Evolutionary conservation across 2,888 invertebrate species (phyloP), one percentile per base, ranked within the genome.

Genomic region (Brenthis ino): DNA sequence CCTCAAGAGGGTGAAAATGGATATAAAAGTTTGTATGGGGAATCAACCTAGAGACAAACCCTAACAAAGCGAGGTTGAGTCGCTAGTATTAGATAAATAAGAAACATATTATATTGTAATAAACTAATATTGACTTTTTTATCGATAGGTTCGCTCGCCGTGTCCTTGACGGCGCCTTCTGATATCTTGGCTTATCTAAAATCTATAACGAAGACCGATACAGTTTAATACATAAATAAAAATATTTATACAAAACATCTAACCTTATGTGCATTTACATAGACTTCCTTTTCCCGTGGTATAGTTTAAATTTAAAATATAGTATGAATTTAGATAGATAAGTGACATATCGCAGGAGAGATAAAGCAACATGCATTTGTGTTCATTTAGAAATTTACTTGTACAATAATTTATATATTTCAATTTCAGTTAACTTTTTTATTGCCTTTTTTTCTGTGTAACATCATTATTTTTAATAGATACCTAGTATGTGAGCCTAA

Each of bases 101-200:
- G 6, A 54, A 54, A 69, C 24, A n/a, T 54, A 60, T 58, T 13
- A 66, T 47, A 55, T 57, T 54, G 53, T 55, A 54, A 65, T 64
- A 47, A 58, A 60, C 54, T 37, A 57, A 66, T 69, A 64, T 68
- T 69, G 51, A 71, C 57, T 56, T 6, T 55, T 54, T 64, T 66
- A 66, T 69, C 72, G 55, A 66, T 57, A 72, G 61, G 66, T 60
- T 67, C 56, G 53, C 53, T 65, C 28, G 54, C 54, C 54, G 61
- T 64, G 73, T 72, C 69, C 73, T 73, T 73, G 67, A 67, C 57
- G 67, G 64, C 54, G 37, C 57, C 28, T 57, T 16, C 63, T 50
- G 58, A 68, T 72, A 73, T 72, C 72, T 58, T 68, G 47, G 63
- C 66, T 73, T 73, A 73, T 73, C 73, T 69, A 43, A 72, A 72